phyloP scores from a whole-genome alignment of 2,113 vertebrate genomes.

The Gopherus flavomarginatus region DNA sequence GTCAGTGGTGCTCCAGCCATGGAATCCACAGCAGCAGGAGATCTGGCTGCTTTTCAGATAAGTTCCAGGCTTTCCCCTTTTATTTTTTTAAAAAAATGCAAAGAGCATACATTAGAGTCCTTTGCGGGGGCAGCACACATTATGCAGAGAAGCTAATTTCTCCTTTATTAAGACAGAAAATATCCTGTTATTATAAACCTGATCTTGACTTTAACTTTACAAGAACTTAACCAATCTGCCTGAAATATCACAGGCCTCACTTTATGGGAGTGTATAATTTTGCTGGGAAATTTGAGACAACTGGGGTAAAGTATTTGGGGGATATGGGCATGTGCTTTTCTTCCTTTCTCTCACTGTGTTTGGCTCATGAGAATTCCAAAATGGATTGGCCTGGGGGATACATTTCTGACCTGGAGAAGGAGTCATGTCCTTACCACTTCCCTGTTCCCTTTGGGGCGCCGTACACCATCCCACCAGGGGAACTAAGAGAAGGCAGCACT shows the following conservation, averaged over 20 bases:
- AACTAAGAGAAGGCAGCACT: not conserved
- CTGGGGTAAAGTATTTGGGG: not conserved
- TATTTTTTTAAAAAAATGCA: not conserved
- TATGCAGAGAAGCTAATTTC: not conserved
- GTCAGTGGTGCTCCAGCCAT: not conserved
- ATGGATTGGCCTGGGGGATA: too few relatives aligned
- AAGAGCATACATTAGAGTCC: not conserved
- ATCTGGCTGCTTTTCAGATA: too few relatives aligned
- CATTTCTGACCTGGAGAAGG: too few relatives aligned
- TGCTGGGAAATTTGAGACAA: not conserved
- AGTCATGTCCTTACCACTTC: too few relatives aligned
- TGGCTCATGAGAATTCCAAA: not conserved
- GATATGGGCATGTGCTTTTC: not conserved
- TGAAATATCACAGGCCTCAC: not conserved
- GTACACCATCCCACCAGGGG: not conserved
- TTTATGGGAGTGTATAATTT: not conserved
- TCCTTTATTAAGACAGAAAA: not conserved
- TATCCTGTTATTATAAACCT: not conserved
- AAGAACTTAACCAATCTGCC: not conserved
- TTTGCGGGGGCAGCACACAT: slow-evolving; percentile 3
- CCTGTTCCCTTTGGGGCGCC: too few relatives aligned
- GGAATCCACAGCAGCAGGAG: not conserved
- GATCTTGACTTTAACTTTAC: not conserved
- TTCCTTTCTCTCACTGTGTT: not conserved
- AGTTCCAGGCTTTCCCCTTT: not conserved